Base-by-base conservation (phyloP, 92 coral and sea anemone species). In the Bergia sp. region DNA sequence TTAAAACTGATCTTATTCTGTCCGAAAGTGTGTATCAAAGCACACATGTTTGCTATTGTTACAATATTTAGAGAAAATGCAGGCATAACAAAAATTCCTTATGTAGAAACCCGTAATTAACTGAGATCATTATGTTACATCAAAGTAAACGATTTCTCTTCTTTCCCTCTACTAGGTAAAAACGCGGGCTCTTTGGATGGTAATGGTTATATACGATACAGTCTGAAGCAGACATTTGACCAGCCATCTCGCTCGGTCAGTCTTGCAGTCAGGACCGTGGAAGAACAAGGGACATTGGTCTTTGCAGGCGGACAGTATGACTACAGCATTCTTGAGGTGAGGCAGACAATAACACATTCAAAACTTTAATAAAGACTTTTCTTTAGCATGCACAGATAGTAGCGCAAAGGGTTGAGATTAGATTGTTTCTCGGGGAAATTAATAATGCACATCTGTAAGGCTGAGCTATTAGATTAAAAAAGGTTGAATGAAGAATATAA, bases 221-320 rank as follows among this genome's bases (percentile, higher is more conserved):
- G 88, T 37, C 91, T 97, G 80, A 93, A 90, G 81, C 92, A 94
- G 84, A 84, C 96, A 64, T 92, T 96, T 73, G 91, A 93, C 85
- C 94, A 97, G 75, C 94, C 96, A 16, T 94, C 96, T 12, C 96
- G 98, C 73, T 97, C 99, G 21, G 93, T 97, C 84, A 93, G 98
- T 81, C 95, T 97, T 80, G 98, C 99, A 42, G 71, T 97, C 67
- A 94, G 92, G 91, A 97, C 99, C 37, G 93, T 93, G 7, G 92
- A 97, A 87, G 92, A 93, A n/a, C 92, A 90, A 65, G 99, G 99
- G 45, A 97, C 99, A 29, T 87, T 97, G 77, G 96, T 97, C 69
- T 97, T 93, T 58, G 99, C 96, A 20, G 98, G 95, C 41, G 99
- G 99, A 75, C 95, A 90, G 81, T 92, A 94, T 57, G 99, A 97